Conservation (phyloP, 1,140 invertebrate species). For the Gerris buenoi region DNA sequence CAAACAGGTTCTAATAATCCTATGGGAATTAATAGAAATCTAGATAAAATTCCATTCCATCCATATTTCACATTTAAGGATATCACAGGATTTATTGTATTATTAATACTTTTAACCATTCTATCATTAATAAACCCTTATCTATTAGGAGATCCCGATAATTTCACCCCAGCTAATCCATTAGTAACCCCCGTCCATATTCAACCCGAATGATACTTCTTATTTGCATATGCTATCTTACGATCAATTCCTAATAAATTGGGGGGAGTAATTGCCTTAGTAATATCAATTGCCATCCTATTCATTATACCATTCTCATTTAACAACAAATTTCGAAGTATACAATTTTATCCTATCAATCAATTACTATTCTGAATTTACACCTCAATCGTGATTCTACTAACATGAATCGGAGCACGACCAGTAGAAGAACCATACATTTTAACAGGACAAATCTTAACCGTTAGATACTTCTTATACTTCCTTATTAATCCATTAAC, state of each 20-base stretch:
- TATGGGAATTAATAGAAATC: slow-evolving; percentile 39
- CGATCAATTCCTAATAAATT: too few species aligned
- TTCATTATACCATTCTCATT: slow-evolving; percentile 36
- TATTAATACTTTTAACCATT: slow-evolving; percentile 31
- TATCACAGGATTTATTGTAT: slow-evolving; percentile 34
- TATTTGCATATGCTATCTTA: too few species aligned
- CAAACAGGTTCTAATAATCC: slow-evolving; percentile 44
- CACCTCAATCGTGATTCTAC: slow-evolving; percentile 35
- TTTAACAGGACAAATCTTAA: slow-evolving; percentile 39
- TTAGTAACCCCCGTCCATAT: too few species aligned
- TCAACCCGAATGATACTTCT: too few species aligned
- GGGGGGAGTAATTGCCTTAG: slow-evolving; percentile 48
- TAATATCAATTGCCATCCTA: slow-evolving; percentile 45
- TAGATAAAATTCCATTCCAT: slow-evolving; percentile 43
- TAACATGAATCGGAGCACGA: too few species aligned
- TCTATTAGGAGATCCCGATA: slow-evolving; percentile 46
- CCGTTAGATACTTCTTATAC: slow-evolving; percentile 39
- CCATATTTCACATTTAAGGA: slow-evolving; percentile 44
- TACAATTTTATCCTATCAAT: slow-evolving; percentile 35
- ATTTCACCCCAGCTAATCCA: slow-evolving; percentile 50
- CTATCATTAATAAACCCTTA: slow-evolving; percentile 33
- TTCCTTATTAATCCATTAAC: slow-evolving; percentile 35
- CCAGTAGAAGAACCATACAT: slow-evolving; percentile 44
- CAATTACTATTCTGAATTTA: slow-evolving; percentile 42
- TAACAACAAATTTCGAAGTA: slow-evolving; percentile 36